A percentile compares a stretch with the other conserved stretches of the same genome.
Conservation (phyloP, 2,797 vertebrate genomes). For the Pampus argenteus region DNA sequence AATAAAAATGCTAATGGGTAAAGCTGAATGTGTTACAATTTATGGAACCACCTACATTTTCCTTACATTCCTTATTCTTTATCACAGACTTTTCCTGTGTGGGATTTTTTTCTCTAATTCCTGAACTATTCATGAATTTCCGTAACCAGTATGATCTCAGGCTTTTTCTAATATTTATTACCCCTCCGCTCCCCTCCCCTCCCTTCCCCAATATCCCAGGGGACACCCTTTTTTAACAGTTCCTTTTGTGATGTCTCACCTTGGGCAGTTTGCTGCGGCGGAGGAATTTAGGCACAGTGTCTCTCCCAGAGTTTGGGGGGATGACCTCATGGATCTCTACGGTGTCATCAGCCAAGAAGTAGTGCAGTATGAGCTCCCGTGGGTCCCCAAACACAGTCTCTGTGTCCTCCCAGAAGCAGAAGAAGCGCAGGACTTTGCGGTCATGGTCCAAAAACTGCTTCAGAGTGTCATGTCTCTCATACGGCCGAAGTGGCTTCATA, state of each 20-base stretch:
- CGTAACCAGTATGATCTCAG: too few species aligned
- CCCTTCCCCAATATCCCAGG: neutral
- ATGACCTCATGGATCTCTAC: slow-evolving; percentile 88
- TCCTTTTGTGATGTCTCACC: slow-evolving; percentile 75
- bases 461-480: slow-evolving; percentile 86
- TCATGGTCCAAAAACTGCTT: slow-evolving; percentile 91
- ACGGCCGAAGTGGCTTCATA: slow-evolving; percentile 86
- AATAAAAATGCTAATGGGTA: too few species aligned
- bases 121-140: neutral
- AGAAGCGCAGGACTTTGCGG: slow-evolving; percentile 90
- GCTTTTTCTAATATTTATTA: neutral
- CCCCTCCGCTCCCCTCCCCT: neutral
- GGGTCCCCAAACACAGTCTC: slow-evolving; percentile 75
- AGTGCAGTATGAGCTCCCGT: slow-evolving; percentile 88
- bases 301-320: slow-evolving; percentile 85
- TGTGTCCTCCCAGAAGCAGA: slow-evolving; percentile 90
- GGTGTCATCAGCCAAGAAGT: slow-evolving; percentile 92
- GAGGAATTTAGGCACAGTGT: slow-evolving; percentile 85
- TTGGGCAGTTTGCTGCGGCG: slow-evolving; percentile 90
- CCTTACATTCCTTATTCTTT: neutral
- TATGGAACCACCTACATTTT: neutral
- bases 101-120: neutral
- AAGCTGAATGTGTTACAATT: neutral
- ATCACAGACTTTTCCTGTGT: neutral
- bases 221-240: neutral